Evolutionary conservation across 2,113 vertebrate species (phyloP), one percentile per base, ranked within the genome.

Genomic region (Peromyscus polionotus): DNA sequence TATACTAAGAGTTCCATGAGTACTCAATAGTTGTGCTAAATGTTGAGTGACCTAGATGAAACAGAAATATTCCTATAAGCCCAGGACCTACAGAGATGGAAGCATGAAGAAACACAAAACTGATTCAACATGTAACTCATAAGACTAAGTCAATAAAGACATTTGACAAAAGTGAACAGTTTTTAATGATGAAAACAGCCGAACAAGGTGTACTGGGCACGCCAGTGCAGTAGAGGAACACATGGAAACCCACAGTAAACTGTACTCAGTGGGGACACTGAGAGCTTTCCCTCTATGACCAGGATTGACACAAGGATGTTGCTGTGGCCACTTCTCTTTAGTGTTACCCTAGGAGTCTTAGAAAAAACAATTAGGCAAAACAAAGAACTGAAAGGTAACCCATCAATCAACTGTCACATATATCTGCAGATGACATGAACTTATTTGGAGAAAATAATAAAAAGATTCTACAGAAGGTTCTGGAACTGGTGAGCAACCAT

Each of bases 171-270:
- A 11, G 8, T 65, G 31, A 79, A 54, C 12, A 54, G 16, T 36
- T 36, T 54, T 80, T 80, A 57, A 11, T 80, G 33, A 54, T 36
- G 19, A 80, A 54, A 80, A 36, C 5, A 80, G 51, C 0, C 19
- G 28, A 57, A 36, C 5, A 36, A 22, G 51, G 9, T 7, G 20
- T 36, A 12, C 16, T 51, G 17, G 14, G 11, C 4, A 9, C 19
- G 17, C 31, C 8, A 26, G 20, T 28, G 31, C 1, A 57, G 28
- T 39, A 12, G 19, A 3, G 3, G 31, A 7, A 0, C 9, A 20
- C 17, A 10, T n/a, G 31, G 24, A 80, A 8, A 54, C 48, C 48
- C 26, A 36, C 31, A 36, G 9, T 19, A 45, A 80, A 54, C 8
- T 57, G 14, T 10, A 36, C 51, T 54, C 45, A 51, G 51, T 12